These are phyloP conservation scores for Nannoperca australis DNA, from an alignment of 2,797 vertebrate species.

Conservation along the genomic window DNA sequence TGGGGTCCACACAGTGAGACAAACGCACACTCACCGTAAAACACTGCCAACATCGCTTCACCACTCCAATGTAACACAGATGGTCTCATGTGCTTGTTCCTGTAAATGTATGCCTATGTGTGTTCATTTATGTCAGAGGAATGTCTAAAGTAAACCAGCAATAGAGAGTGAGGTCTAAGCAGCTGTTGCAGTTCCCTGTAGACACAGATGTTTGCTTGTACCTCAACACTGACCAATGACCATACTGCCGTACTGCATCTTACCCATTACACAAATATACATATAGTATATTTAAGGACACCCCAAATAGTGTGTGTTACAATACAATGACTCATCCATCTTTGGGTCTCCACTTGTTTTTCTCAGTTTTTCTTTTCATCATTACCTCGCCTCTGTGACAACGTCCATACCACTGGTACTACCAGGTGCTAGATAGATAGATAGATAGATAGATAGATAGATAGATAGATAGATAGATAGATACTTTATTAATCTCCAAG, in stretches of 20 bases:
- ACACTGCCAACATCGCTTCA: slow-evolving; percentile 48
- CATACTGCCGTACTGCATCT: slow-evolving; percentile 7
- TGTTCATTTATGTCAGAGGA: slow-evolving; percentile 45
- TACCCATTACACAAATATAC: slow-evolving; percentile 8
- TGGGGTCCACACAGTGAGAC: slow-evolving; percentile 49
- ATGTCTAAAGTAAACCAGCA: slow-evolving; percentile 56
- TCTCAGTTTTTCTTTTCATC: neutral
- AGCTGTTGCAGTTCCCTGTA: slow-evolving; percentile 44
- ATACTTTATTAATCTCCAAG: no score
- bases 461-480: no score
- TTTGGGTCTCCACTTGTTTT: neutral
- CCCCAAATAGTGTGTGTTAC: neutral
- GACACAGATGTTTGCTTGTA: slow-evolving; percentile 58
- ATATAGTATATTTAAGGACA: slow-evolving; percentile 4
- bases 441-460: no score
- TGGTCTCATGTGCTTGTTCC: slow-evolving; percentile 16
- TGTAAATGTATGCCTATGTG: slow-evolving; percentile 19
- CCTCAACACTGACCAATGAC: slow-evolving; percentile 36
- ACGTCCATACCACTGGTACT: neutral
- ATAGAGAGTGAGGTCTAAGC: slow-evolving; percentile 22
- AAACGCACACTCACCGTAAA: slow-evolving; percentile 49
- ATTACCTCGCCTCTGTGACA: neutral
- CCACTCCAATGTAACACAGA: slow-evolving; percentile 20
- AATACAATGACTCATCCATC: slow-evolving; percentile 12
- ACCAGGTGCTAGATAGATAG: no score